Evolutionary conservation across 2,113 vertebrate species (phyloP).

Genomic region (Brachypodius melanocephalos): DNA sequence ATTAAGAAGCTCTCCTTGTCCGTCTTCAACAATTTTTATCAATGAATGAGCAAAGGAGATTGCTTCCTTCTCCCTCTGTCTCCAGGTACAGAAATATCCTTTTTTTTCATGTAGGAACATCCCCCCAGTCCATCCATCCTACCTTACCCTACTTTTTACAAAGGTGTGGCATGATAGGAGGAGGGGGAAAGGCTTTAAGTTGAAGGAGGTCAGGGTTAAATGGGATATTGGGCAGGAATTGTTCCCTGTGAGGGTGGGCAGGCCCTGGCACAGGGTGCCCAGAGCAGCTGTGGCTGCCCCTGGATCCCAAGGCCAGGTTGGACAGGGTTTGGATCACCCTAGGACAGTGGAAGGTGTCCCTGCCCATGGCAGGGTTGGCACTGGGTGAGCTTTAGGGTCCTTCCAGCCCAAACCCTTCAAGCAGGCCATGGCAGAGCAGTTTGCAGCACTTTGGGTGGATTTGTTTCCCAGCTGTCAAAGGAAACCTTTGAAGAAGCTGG

Average conservation of each 20-base stretch:
- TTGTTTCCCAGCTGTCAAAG: background rate
- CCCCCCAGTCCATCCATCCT: background rate
- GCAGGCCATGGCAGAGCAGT: background rate
- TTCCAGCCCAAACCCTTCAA: background rate
- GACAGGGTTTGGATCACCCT: background rate
- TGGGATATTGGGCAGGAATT: background rate
- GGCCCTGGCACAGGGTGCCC: background rate
- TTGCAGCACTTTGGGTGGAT: background rate
- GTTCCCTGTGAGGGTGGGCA: rapidly evolving
- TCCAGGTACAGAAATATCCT: background rate
- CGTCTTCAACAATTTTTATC: background rate
- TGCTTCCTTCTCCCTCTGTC: background rate
- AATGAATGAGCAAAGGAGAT: background rate
- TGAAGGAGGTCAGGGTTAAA: rapidly evolving
- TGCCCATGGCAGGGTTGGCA: background rate
- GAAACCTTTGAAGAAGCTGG: background rate
- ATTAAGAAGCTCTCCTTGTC: background rate
- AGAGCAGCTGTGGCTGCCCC: background rate
- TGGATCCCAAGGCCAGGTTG: background rate
- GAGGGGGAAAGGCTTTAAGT: background rate
- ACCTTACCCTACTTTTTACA: background rate
- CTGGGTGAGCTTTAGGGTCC: rapidly evolving
- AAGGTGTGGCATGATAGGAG: background rate
- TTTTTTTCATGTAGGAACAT: background rate
- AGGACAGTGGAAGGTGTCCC: background rate